Base-by-base conservation (phyloP, 2,888 invertebrate species). In the Catotricha subobsoleta region DNA sequence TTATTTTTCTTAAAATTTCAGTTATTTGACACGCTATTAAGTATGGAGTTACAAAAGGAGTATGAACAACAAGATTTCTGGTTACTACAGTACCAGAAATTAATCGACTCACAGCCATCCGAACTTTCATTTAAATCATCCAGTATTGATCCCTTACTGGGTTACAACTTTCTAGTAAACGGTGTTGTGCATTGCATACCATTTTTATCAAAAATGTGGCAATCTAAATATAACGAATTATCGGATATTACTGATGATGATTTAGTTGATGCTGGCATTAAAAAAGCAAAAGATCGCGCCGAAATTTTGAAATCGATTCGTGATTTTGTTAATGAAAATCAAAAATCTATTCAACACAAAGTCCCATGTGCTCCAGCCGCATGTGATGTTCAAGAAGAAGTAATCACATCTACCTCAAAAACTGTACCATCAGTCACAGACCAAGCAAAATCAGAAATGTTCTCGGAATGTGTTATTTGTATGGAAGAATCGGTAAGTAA, bases 391-490 rank as follows among this genome's bases (percentile, higher is more conserved):
- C 29, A 42, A 40, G 33, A 29, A 40, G 41, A 42, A 21, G 39
- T 42, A 39, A 23, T 23, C 43, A 18, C 40, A 21, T 37, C 42
- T 15, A 55, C 52, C 45, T 54, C 57, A 23, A 58, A 55, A 44
- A 57, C 56, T 13, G 18, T 15, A 35, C 57, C 62, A 8, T 50
- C 52, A 27, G 50, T 49, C 25, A 55, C 58, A 29, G 46, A 47
- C 43, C 48, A 48, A 37, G 39, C 42, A 8, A 15, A 18, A n/a
- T 56, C 59, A 42, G 64, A 65, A 46, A 10, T 27, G 34, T 65
- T 65, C 46, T 67, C 73, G 8, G 87, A 88, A 64, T 88, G 88
- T 66, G 80, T 84, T 28, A 69, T 88, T 50, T 88, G 87, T 58
- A 72, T 88, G 72, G 84, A 86, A 60, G 62, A 66, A 48, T 59